These are phyloP conservation scores for Mythimna pallens DNA, from an alignment of 2,888 invertebrate genomes.

Conservation along the genomic window DNA sequence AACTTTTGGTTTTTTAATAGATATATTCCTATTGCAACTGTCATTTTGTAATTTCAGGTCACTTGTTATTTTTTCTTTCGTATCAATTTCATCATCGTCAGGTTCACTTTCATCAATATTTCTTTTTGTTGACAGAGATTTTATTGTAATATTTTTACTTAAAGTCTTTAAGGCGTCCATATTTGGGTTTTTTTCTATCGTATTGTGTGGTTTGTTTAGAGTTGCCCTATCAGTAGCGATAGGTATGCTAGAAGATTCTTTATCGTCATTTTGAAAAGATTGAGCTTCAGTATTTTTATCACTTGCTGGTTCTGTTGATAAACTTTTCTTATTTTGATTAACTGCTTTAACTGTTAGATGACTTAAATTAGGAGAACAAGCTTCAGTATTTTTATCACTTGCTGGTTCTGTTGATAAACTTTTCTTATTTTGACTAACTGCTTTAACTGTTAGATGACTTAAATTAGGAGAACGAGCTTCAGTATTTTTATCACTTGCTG, in stretches of 20 bases:
- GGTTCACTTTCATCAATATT: conserved; percentile 57
- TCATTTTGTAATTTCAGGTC: conserved; percentile 25
- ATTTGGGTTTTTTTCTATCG: conserved; percentile 52
- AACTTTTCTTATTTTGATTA: conserved; percentile 60
- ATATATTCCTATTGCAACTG: conserved; percentile 43
- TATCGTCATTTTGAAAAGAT: conserved; percentile 10
- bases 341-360: conserved; percentile 80
- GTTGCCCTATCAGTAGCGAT: conserved; percentile 20
- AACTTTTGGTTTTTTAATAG: conserved; percentile 45
- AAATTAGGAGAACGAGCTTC: conserved; percentile 3
- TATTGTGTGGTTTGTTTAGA: conserved; percentile 29
- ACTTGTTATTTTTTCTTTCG: conserved; percentile 22
- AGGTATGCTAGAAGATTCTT: conserved; percentile 17
- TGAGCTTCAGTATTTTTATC: conserved; percentile 25
- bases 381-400: conserved; percentile 23
- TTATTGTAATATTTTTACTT: conserved; percentile 75
- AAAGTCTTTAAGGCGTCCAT: conserved; percentile 71
- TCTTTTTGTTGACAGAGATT: conserved; percentile 65
- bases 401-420: not conserved
- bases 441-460: too few species aligned
- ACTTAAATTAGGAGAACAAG: conserved; percentile 67
- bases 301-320: conserved; percentile 18
- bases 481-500: conserved; percentile 9
- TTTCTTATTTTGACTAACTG: too few species aligned
- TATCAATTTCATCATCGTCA: conserved; percentile 41